These are phyloP conservation scores for Mnemiopsis leidyi DNA, from an alignment of 37 sponge, comb jelly and placozoan species.

Conservation along the genomic window DNA sequence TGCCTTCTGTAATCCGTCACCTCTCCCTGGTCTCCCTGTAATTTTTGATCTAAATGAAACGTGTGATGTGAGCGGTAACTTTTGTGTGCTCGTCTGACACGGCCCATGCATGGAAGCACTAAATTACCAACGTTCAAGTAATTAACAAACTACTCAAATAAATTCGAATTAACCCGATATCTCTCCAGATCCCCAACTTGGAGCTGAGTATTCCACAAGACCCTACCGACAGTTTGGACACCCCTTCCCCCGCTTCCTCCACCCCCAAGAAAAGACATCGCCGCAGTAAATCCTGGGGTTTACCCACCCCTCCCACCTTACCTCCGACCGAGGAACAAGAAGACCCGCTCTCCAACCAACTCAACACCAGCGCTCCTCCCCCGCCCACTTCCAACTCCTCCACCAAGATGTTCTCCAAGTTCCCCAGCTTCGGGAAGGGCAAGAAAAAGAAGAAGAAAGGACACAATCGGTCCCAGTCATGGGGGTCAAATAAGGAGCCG, in stretches of 20 bases:
- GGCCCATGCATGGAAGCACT: too few species aligned
- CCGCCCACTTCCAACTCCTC: neutral
- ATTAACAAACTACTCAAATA: too few species aligned
- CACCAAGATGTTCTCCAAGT: conserved; percentile 6
- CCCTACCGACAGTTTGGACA: neutral
- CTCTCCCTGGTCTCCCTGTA: too few species aligned
- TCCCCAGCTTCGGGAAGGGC: conserved; percentile 62
- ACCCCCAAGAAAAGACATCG: conserved; percentile 31
- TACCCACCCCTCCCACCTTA: neutral
- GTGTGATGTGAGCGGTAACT: too few species aligned
- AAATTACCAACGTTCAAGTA: too few species aligned
- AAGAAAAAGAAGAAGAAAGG: conserved; percentile 48
- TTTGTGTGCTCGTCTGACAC: too few species aligned
- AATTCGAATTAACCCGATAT: too few species aligned
- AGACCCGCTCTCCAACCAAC: neutral
- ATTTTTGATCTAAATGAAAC: too few species aligned
- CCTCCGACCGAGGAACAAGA: neutral
- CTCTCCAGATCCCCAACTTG: conserved; percentile 16
- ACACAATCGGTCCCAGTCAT: conserved; percentile 8
- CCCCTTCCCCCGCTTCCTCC: neutral
- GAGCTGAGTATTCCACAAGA: neutral
- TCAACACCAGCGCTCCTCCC: neutral
- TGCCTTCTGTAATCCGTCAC: too few species aligned
- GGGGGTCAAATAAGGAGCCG: neutral
- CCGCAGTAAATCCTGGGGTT: conserved; percentile 35